These are phyloP conservation scores for Melanotaenia maccullochi DNA, from an alignment of 2,797 vertebrate species.

Conservation along the genomic window DNA sequence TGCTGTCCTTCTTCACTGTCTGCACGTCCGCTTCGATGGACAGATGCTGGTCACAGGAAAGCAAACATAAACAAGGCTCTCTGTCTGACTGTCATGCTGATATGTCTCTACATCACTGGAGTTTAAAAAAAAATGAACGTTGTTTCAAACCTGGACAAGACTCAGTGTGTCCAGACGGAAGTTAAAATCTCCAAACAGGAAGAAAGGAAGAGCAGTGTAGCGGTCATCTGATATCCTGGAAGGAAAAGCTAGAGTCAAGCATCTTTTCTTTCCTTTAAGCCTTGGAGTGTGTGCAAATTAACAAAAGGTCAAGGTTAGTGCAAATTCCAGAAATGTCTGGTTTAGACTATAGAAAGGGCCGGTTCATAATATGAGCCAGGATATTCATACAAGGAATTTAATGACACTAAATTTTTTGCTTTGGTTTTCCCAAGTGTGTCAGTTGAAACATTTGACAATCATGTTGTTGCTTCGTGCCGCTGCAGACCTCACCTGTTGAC, in stretches of 20 bases:
- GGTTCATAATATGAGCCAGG: not conserved
- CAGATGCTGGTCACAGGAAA: constrained; percentile 74
- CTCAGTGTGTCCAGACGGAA: constrained; percentile 84
- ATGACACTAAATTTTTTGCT: not conserved
- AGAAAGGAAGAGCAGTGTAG: constrained; percentile 78
- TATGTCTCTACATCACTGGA: not conserved
- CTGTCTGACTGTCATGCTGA: not conserved
- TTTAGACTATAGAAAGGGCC: not conserved
- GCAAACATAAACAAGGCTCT: constrained; percentile 5
- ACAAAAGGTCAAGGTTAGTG: not conserved
- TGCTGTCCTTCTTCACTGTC: constrained; percentile 78
- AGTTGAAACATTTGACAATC: not conserved
- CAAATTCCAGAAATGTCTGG: constrained; percentile 9
- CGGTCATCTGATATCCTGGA: constrained; percentile 73
- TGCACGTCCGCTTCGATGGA: constrained; percentile 77
- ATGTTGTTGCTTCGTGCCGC: not conserved
- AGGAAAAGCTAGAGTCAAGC: not conserved
- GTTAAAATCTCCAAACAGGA: constrained; percentile 89
- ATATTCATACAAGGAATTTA: not conserved
- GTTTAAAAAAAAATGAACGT: not conserved
- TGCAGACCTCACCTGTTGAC: constrained; percentile 80
- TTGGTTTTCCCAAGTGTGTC: not conserved
- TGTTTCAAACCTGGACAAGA: constrained; percentile 79
- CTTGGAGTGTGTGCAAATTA: not conserved
- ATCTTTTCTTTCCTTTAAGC: not conserved